phyloP scores from a whole-genome alignment of 2,888 invertebrate genomes.

The Microctonus brassicae region DNA sequence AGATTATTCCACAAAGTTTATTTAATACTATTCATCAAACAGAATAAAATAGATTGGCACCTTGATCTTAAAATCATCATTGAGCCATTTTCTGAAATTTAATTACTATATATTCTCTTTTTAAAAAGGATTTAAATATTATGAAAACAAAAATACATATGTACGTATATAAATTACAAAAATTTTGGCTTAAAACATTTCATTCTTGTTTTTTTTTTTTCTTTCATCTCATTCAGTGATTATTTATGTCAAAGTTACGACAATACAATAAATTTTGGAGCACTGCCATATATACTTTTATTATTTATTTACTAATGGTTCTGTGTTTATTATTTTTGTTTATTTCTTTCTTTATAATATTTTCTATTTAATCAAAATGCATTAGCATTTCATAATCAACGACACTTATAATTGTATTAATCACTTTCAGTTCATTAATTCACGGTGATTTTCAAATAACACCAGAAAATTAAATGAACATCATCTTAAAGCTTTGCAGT shows the following conservation, averaged over 20 bases:
- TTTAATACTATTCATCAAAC: slow-evolving; percentile 27
- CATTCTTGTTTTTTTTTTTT: background rate
- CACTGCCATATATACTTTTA: background rate
- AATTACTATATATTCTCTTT: background rate
- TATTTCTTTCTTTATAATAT: background rate
- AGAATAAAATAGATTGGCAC: slow-evolving; percentile 4
- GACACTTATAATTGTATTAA: background rate
- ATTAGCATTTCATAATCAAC: background rate
- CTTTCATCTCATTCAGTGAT: too few species aligned
- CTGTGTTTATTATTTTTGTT: background rate
- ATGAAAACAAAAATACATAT: background rate
- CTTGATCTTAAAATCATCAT: slow-evolving; percentile 1
- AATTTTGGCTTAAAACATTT: background rate
- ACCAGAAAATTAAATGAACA: background rate
- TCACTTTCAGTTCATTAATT: background rate
- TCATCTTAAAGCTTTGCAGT: slow-evolving; percentile 16
- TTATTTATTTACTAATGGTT: background rate
- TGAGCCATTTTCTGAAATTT: background rate
- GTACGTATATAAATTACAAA: background rate
- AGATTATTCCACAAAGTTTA: slow-evolving; percentile 28
- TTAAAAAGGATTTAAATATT: background rate
- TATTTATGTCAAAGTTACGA: background rate
- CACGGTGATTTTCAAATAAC: slow-evolving; percentile 1
- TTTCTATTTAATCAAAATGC: slow-evolving; percentile 7
- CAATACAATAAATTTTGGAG: background rate